phyloP scores from a whole-genome alignment of 2,888 invertebrate species.

The Apamea crenata region DNA sequence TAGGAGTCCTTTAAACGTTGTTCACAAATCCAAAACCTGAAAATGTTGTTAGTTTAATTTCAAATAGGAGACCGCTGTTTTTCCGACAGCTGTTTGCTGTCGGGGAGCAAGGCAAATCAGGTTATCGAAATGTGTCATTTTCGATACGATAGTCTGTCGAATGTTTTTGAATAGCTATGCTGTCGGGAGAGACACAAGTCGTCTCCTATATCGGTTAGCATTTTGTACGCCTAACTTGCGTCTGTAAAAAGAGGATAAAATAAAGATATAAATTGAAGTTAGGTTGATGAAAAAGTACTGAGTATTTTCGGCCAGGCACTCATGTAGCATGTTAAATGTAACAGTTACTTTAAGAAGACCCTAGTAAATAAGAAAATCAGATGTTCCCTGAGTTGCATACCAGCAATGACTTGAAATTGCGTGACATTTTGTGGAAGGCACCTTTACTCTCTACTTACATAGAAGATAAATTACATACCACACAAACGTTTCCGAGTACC shows the following conservation, averaged over 20 bases:
- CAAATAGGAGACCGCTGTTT: too few species aligned
- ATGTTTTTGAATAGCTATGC: too few species aligned
- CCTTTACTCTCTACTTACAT: not conserved
- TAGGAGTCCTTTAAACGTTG: too few species aligned
- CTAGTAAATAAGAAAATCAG: too few species aligned
- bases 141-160: too few species aligned
- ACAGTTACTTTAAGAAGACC: not conserved
- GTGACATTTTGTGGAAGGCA: not conserved
- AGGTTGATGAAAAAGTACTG: not conserved
- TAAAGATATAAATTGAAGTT: not conserved
- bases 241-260: not conserved
- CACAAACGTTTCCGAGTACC: slow-evolving; percentile 26
- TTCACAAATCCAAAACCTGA: too few species aligned
- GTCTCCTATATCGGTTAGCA: not conserved
- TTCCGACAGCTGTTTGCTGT: too few species aligned
- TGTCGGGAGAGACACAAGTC: not conserved
- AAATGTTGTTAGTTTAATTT: too few species aligned
- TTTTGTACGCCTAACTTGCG: not conserved
- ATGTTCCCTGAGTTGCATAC: not conserved
- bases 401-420: not conserved
- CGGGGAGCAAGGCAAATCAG: too few species aligned
- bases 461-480: slow-evolving; percentile 10
- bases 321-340: not conserved
- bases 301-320: not conserved
- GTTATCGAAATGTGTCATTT: too few species aligned